These are phyloP conservation scores for Zapornia atra DNA, from an alignment of 2,113 vertebrate species.

Conservation along the genomic window DNA sequence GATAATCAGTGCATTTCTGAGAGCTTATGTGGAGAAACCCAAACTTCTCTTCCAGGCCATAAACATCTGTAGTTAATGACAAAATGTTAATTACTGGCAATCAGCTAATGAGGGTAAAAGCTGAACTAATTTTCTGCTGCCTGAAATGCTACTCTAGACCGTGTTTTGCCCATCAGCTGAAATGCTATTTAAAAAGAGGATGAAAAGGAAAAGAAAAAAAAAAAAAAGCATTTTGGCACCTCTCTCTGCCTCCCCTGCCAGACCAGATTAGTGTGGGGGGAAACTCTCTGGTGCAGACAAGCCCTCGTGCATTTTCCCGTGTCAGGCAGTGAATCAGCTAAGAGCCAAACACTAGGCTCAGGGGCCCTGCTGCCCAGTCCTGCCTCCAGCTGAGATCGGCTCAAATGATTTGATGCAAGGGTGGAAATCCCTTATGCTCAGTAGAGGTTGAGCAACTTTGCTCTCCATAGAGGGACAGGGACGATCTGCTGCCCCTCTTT, in stretches of 20 bases:
- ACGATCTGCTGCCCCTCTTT: not conserved
- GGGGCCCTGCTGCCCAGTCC: not conserved
- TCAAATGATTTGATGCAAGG: not conserved
- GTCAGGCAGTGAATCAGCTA: not conserved
- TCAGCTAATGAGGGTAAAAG: conserved; percentile 72
- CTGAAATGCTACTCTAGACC: conserved; percentile 53
- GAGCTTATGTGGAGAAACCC: not conserved
- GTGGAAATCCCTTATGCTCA: not conserved
- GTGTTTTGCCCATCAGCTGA: conserved; percentile 66
- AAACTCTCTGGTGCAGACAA: not conserved
- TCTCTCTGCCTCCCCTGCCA: not conserved
- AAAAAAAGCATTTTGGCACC: not conserved
- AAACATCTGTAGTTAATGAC: conserved; percentile 71
- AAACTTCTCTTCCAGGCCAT: conserved; percentile 60
- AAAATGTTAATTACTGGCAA: conserved; percentile 71
- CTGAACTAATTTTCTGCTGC: conserved; percentile 70
- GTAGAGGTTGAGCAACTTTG: not conserved
- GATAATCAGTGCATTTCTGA: conserved; percentile 50
- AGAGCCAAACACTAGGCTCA: not conserved
- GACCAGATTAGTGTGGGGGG: not conserved
- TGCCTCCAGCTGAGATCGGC: not conserved
- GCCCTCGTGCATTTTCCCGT: not conserved
- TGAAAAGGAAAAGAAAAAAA: conserved; percentile 7
- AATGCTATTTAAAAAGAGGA: conserved; percentile 57
- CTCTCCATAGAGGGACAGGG: not conserved